Conservation (phyloP, 2,888 invertebrate genomes). For the Ectemnius lituratus region DNA sequence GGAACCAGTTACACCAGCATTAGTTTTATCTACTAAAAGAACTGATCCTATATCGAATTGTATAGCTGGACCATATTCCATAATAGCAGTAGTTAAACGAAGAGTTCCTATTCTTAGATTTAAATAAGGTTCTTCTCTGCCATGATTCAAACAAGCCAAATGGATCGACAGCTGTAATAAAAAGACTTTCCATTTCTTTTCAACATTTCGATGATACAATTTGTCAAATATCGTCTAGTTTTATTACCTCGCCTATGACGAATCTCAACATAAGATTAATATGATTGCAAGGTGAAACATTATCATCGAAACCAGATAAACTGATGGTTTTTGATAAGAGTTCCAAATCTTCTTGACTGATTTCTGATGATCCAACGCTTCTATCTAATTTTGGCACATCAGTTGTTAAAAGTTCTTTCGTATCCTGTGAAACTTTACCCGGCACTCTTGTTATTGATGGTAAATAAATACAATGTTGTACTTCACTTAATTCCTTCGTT, state of each 20-base stretch:
- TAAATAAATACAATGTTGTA: constrained; percentile 65
- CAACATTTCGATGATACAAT: no score
- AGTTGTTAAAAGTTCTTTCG: constrained; percentile 59
- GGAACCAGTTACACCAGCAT: constrained; percentile 86
- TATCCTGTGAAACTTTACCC: constrained; percentile 55
- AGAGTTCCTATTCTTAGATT: constrained; percentile 85
- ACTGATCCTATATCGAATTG: constrained; percentile 85
- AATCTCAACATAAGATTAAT: constrained; percentile 86
- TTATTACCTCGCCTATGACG: constrained; percentile 83
- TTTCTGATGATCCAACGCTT: constrained; percentile 82
- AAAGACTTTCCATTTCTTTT: constrained; percentile 2
- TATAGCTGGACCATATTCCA: constrained; percentile 88
- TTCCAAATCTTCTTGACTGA: constrained; percentile 86
- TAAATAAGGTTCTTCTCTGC: constrained; percentile 85
- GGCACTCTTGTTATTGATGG: constrained; percentile 63
- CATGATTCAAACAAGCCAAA: constrained; percentile 76
- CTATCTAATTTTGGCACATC: constrained; percentile 67
- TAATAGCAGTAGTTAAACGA: constrained; percentile 86
- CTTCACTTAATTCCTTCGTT: constrained; percentile 56
- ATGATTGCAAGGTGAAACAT: constrained; percentile 87
- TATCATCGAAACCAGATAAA: constrained; percentile 90
- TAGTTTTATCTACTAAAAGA: constrained; percentile 87
- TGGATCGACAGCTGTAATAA: constrained; percentile 67
- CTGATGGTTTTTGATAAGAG: constrained; percentile 87
- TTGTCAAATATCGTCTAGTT: background rate